Evolutionary conservation across 2,113 vertebrate genomes (phyloP).

Genomic region (Seriola dumerili): DNA sequence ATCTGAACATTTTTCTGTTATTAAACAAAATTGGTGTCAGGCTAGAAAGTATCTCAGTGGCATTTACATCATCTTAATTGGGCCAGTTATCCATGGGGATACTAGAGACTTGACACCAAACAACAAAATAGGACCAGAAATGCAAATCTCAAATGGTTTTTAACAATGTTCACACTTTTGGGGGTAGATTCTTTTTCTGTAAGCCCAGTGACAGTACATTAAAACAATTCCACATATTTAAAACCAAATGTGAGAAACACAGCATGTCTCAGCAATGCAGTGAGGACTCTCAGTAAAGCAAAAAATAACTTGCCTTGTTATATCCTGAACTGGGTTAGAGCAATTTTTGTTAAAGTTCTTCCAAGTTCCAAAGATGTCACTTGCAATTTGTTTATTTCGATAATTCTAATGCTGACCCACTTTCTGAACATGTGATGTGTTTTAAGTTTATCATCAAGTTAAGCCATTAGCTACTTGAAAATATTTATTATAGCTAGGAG

Average conservation of each 20-base stretch:
- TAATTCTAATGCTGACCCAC: slow-evolving; percentile 31
- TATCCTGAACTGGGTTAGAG: not conserved
- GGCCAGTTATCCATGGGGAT: not conserved
- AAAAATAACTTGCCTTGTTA: slow-evolving; percentile 17
- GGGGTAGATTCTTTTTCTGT: not conserved
- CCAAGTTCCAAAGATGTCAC: not conserved
- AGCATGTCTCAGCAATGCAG: not conserved
- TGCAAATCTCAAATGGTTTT: slow-evolving; percentile 14
- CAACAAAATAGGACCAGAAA: slow-evolving; percentile 1
- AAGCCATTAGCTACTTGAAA: slow-evolving; percentile 34
- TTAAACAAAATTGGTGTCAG: not conserved
- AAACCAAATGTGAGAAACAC: slow-evolving; percentile 14
- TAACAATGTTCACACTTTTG: not conserved
- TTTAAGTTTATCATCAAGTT: slow-evolving; percentile 4
- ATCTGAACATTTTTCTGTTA: slow-evolving; percentile 9
- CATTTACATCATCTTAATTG: slow-evolving; percentile 44
- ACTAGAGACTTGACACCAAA: slow-evolving; percentile 8
- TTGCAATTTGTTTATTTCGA: slow-evolving; percentile 21
- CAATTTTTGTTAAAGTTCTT: slow-evolving; percentile 5
- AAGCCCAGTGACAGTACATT: not conserved
- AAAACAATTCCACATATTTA: slow-evolving; percentile 1
- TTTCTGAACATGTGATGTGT: slow-evolving; percentile 29
- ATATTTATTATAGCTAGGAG: slow-evolving; percentile 19
- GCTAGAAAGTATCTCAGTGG: slow-evolving; percentile 2
- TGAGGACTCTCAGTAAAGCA: not conserved